A percentile compares a stretch with the other conserved stretches of the same genome.
Conservation (phyloP, 1,140 invertebrate species). For the Holotrichia oblita region DNA sequence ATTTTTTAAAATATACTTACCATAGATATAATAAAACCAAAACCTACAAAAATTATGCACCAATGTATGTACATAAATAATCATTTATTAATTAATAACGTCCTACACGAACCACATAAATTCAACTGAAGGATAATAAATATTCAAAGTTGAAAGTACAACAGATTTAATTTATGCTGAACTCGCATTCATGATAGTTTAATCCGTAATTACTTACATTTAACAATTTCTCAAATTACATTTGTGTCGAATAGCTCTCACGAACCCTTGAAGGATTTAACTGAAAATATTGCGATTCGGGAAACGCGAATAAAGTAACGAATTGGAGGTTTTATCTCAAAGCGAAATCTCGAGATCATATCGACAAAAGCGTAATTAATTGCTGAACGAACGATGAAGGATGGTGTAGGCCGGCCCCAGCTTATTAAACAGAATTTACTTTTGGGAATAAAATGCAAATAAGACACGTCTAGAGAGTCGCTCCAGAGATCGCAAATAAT, state of each 20-base stretch:
- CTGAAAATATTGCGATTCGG: not conserved
- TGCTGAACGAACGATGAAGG: not conserved
- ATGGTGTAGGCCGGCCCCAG: not conserved
- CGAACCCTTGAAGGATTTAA: not conserved
- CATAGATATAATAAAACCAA: not conserved
- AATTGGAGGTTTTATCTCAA: not conserved
- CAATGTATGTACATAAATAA: too few relatives aligned
- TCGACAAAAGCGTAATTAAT: slow-evolving; percentile 23
- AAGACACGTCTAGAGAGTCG: not conserved
- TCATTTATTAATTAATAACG: not conserved
- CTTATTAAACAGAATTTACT: slow-evolving; percentile 1
- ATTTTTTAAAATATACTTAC: too few relatives aligned
- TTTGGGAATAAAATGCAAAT: not conserved
- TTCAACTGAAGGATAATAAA: not conserved
- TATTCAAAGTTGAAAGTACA: not conserved
- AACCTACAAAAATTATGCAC: not conserved
- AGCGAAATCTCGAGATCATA: slow-evolving; percentile 32
- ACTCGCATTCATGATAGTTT: not conserved
- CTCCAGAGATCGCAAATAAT: not conserved
- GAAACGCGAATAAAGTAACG: not conserved
- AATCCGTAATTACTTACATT: not conserved
- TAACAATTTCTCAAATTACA: not conserved
- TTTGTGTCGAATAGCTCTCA: not conserved
- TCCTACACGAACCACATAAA: not conserved
- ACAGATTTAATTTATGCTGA: not conserved